phyloP scores from a whole-genome alignment of 2,888 invertebrate genomes.

The Elysia crispata region DNA sequence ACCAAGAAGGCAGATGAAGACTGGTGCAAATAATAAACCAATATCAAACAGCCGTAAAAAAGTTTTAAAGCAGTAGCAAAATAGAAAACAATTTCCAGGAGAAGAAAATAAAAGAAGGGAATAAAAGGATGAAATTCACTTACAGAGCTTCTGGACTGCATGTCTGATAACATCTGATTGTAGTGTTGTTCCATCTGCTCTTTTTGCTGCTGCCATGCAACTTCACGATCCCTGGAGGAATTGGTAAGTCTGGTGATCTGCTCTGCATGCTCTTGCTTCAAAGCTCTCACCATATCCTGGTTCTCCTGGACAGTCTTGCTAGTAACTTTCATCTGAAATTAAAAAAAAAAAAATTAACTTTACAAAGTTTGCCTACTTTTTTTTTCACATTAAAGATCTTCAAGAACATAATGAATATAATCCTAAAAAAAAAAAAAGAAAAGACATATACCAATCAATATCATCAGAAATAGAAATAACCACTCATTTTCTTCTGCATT shows the following conservation, averaged over 20 bases:
- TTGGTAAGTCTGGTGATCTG: constrained; percentile 69
- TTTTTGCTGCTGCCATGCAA: constrained; percentile 73
- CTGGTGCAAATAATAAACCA: no score
- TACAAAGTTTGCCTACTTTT: not conserved
- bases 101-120: no score
- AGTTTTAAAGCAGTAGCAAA: no score
- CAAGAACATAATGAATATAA: not conserved
- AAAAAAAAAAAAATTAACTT: constrained; percentile 24
- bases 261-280: constrained; percentile 69
- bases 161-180: constrained; percentile 67
- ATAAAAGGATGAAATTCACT: no score
- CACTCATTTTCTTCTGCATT: no score
- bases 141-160: constrained; percentile 61
- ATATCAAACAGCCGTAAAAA: no score
- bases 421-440: not conserved
- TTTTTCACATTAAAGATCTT: not conserved
- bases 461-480: not conserved
- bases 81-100: no score
- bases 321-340: constrained; percentile 60
- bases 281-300: constrained; percentile 62
- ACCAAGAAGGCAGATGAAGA: no score
- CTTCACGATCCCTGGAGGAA: constrained; percentile 67
- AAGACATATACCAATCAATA: not conserved
- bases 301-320: constrained; percentile 56
- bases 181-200: constrained; percentile 74